These are phyloP conservation scores for Conus betulinus DNA, from an alignment of 1,140 invertebrate genomes.

Conservation along the genomic window DNA sequence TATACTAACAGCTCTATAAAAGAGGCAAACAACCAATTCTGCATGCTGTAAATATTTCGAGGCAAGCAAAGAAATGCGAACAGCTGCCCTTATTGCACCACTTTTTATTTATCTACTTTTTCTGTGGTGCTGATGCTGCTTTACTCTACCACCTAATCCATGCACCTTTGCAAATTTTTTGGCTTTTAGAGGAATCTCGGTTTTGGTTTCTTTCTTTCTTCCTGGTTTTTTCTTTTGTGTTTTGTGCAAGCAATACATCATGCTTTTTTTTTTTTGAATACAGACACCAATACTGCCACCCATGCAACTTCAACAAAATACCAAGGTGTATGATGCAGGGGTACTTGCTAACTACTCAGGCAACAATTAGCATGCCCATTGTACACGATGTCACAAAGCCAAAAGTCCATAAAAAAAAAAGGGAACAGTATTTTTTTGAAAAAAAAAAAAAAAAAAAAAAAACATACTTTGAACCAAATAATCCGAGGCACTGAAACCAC, in stretches of 20 bases:
- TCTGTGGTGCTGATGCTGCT: no score
- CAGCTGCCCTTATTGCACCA: no score
- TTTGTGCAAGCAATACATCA: not conserved
- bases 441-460: conserved; percentile 40
- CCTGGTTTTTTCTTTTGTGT: no score
- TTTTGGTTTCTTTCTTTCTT: no score
- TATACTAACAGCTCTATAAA: no score
- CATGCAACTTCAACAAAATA: not conserved
- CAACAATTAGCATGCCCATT: conserved; percentile 17
- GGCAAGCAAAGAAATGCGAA: not conserved
- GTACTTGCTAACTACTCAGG: not conserved
- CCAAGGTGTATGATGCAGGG: not conserved
- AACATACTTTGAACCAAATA: conserved; percentile 65
- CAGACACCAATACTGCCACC: not conserved
- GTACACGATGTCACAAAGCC: not conserved
- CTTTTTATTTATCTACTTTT: no score
- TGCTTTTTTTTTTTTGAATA: not conserved
- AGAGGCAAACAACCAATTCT: no score
- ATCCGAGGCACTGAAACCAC: conserved; percentile 62
- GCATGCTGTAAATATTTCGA: not conserved
- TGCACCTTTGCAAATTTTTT: no score
- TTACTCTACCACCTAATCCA: no score
- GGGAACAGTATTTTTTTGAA: not conserved
- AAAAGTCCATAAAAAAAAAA: conserved; percentile 8
- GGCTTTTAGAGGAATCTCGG: no score